phyloP scores from a whole-genome alignment of 1,140 invertebrate species.

The Aphis gossypii region DNA sequence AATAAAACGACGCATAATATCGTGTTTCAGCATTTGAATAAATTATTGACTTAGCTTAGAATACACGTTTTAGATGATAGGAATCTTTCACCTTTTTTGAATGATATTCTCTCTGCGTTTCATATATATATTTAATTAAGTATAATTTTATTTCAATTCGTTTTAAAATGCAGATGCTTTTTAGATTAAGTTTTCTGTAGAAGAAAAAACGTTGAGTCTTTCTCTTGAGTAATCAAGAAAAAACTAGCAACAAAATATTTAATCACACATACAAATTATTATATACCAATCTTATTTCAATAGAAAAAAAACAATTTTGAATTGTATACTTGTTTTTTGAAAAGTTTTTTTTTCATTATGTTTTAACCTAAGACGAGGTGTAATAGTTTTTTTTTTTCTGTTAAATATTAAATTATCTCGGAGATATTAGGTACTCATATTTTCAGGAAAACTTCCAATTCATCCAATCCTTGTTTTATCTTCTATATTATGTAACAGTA shows the following conservation, averaged over 20 bases:
- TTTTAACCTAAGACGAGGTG: not conserved
- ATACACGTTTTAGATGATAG: not conserved
- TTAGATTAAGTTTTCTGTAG: not conserved
- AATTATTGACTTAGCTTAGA: not conserved
- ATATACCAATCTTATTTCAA: not conserved
- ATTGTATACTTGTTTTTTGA: not conserved
- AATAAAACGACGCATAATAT: not conserved
- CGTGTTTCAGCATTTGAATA: not conserved
- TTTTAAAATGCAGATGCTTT: not conserved
- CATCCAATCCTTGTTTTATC: not conserved
- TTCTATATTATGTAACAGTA: not conserved
- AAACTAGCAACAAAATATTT: not conserved
- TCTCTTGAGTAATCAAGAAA: conserved; percentile 1
- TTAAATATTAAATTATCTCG: not conserved
- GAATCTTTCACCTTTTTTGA: not conserved
- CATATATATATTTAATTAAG: not conserved
- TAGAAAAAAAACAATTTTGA: not conserved
- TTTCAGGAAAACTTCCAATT: not conserved
- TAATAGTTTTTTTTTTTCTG: not conserved
- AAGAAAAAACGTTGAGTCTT: not conserved
- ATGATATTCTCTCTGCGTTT: not conserved
- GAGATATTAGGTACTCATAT: not conserved
- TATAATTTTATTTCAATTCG: not conserved
- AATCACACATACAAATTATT: not conserved
- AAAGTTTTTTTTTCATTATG: not conserved